phyloP scores from a whole-genome alignment of 2,113 vertebrate genomes.

The Cinclus cinclus region DNA sequence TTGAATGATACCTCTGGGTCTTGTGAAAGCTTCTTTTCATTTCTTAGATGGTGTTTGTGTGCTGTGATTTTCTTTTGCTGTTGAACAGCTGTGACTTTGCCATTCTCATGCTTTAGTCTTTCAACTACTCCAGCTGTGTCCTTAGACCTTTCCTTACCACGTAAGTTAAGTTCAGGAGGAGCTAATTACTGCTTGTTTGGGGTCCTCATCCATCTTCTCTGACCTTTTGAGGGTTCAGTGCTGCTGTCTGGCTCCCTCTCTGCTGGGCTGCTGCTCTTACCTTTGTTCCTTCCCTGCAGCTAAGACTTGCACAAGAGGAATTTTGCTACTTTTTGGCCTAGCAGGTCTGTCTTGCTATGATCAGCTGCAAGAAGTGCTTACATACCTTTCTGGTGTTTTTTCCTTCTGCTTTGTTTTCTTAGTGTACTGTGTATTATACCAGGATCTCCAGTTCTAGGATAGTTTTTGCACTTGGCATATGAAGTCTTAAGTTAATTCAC shows the following conservation, averaged over 20 bases:
- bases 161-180: neutral
- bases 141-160: neutral
- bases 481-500: constrained; percentile 38
- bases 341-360: neutral
- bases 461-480: neutral
- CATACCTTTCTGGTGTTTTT: neutral
- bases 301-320: neutral
- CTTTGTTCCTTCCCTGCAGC: neutral
- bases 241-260: neutral
- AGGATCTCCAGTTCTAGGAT: neutral
- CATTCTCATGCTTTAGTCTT: neutral
- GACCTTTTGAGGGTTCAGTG: neutral
- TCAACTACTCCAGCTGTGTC: neutral
- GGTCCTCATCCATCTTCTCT: neutral
- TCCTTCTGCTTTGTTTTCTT: neutral
- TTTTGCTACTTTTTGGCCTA: neutral
- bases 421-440: neutral
- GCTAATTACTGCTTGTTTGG: neutral
- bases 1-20: neutral
- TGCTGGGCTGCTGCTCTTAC: neutral
- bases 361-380: neutral
- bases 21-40: neutral
- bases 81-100: neutral
- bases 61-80: neutral
- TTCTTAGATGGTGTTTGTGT: neutral